Conservation (phyloP, 2,888 invertebrate genomes). For the Axea sp. region DNA sequence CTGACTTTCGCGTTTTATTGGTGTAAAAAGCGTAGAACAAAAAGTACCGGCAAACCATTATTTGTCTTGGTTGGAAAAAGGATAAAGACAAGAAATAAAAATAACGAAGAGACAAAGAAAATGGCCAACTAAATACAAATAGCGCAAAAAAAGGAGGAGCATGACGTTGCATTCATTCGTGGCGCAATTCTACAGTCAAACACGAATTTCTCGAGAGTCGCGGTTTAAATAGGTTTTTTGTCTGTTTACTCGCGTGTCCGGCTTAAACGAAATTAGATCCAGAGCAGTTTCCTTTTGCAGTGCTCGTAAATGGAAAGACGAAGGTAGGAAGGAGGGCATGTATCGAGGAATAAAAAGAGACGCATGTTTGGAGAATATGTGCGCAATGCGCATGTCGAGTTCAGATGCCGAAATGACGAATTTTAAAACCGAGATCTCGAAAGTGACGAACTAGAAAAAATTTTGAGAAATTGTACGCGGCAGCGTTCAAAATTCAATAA, state of each 20-base stretch:
- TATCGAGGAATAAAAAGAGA: not conserved
- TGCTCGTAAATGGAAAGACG: slow-evolving; percentile 16
- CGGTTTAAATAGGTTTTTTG: slow-evolving; percentile 39
- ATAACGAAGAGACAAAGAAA: not conserved
- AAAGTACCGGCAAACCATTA: not conserved
- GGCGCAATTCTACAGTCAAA: slow-evolving; percentile 39
- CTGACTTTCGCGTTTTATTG: slow-evolving; percentile 16
- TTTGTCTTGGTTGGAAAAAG: slow-evolving; percentile 4
- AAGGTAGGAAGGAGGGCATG: not conserved
- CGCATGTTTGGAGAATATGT: too few relatives aligned
- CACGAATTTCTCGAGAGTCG: slow-evolving; percentile 26
- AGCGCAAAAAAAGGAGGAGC: slow-evolving; percentile 3
- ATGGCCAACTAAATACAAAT: slow-evolving; percentile 30
- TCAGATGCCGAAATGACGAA: too few relatives aligned
- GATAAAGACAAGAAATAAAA: not conserved
- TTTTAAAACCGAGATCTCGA: too few relatives aligned
- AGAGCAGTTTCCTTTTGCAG: slow-evolving; percentile 50
- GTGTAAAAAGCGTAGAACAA: not conserved
- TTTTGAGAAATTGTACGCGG: too few relatives aligned
- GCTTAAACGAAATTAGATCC: slow-evolving; percentile 59
- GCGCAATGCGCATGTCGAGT: too few relatives aligned
- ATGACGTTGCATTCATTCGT: slow-evolving; percentile 26
- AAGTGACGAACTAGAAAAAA: too few relatives aligned
- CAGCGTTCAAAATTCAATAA: too few relatives aligned
- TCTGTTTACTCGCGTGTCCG: slow-evolving; percentile 35